Base-by-base conservation (phyloP, 2,888 invertebrate genomes). In the Drosophila conformis region DNA sequence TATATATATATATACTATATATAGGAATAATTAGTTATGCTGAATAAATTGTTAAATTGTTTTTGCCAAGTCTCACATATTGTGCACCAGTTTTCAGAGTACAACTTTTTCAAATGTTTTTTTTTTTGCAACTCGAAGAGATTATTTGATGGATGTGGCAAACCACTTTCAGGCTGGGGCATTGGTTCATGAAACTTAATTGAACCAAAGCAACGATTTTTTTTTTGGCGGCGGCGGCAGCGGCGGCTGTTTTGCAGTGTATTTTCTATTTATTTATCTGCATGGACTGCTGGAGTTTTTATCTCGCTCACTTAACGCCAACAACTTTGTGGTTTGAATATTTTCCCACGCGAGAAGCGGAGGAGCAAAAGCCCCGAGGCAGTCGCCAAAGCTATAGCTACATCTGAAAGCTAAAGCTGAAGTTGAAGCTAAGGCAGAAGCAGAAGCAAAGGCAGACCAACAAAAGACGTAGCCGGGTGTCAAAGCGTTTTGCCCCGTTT, bases 261-360 rank as follows among this genome's bases (percentile, higher is more conserved):
- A 52, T 63, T 27, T 33, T 5, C 11, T 52, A 60, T 59, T 72
- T 62, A 64, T 36, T 69, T 62, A 33, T 65, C 11, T 27, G n/a
- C 38, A 25, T 27, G 27, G 27, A 13, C 18, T 15, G 36, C 42
- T 25, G 21, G 38, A 53, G n/a, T 36, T 64, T 80, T 78, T 80
- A 76, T 78, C 72, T 67, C 52, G 80, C 64, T 64, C 61, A 40
- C 67, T 67, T 59, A 71, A 75, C 77, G 77, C 71, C 71, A 80
- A 79, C 58, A 69, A 64, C 58, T 76, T 73, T 80, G 77, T 59
- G 78, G 77, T 69, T 71, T 51, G 25, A 15, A 21, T 69, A 69
- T 78, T 78, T 79, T 79, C 78, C 77, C 78, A 79, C 81, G 78
- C 80, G 52, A 31, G 52, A 52, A 59, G 62, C 64, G 31, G 63